phyloP scores from a whole-genome alignment of 2,888 invertebrate genomes.

The Eupeodes luniger region DNA sequence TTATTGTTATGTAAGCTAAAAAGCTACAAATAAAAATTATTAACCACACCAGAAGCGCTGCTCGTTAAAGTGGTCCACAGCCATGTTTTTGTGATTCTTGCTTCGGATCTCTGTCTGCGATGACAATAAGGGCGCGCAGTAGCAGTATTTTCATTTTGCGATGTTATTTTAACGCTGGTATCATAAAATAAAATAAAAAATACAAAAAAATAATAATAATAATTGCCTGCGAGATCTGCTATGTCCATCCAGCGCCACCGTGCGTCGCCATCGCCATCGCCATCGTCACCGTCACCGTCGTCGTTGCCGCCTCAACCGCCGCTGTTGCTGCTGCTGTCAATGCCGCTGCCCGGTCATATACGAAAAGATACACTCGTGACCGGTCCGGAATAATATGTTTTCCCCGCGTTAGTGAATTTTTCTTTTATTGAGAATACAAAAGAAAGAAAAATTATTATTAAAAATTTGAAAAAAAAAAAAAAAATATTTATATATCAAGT shows the following conservation, averaged over 20 bases:
- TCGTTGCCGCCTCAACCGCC: neutral
- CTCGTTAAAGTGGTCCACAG: slow-evolving; percentile 71
- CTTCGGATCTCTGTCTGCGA: slow-evolving; percentile 63
- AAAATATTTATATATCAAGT: slow-evolving; percentile 27
- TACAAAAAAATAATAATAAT: neutral
- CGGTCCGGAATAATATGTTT: slow-evolving; percentile 48
- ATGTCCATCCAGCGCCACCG: slow-evolving; percentile 51
- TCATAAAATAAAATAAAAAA: slow-evolving; percentile 18
- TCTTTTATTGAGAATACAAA: slow-evolving; percentile 35
- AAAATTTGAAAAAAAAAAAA: slow-evolving; percentile 3
- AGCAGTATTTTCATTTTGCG: slow-evolving; percentile 71
- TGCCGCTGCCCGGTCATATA: slow-evolving; percentile 40
- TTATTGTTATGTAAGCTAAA: slow-evolving; percentile 71
- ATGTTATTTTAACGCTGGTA: slow-evolving; percentile 54
- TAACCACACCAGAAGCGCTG: slow-evolving; percentile 70
- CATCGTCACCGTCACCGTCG: no score
- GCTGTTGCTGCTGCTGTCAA: slow-evolving; percentile 12
- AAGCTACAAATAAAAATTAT: slow-evolving; percentile 74
- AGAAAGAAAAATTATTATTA: slow-evolving; percentile 12
- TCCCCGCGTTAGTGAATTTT: slow-evolving; percentile 27
- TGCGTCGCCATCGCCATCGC: neutral
- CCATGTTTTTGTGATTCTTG: slow-evolving; percentile 71
- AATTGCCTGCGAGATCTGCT: slow-evolving; percentile 50
- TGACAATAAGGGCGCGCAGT: slow-evolving; percentile 73
- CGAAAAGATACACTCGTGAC: slow-evolving; percentile 55